phyloP scores from a whole-genome alignment of 1,140 invertebrate genomes.

The Drosophila funebris region DNA sequence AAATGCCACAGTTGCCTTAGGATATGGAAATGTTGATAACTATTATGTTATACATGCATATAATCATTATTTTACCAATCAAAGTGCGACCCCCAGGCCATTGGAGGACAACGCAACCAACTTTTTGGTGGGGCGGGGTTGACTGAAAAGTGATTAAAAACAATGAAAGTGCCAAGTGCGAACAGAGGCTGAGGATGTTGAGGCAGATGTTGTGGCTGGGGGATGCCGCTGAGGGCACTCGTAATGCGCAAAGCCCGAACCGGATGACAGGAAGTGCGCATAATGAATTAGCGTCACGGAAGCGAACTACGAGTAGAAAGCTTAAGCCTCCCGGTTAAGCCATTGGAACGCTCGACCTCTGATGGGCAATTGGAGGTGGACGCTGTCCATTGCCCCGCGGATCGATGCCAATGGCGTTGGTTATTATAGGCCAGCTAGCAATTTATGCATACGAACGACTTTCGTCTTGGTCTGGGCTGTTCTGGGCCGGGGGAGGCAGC shows the following conservation, averaged over 20 bases:
- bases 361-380: conserved; percentile 5
- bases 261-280: conserved; percentile 77
- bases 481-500: background rate
- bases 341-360: too few relatives aligned
- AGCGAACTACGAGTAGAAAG: conserved; percentile 53
- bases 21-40: conserved; percentile 32
- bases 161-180: conserved; percentile 45
- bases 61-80: conserved; percentile 66
- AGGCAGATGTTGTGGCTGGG: background rate
- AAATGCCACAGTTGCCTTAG: background rate
- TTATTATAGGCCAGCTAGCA: conserved; percentile 45
- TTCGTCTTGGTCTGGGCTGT: background rate
- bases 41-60: conserved; percentile 43
- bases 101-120: background rate
- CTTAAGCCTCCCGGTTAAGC: too few relatives aligned
- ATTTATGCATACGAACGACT: conserved; percentile 53
- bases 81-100: conserved; percentile 41
- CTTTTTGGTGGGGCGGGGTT: conserved; percentile 8
- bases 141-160: conserved; percentile 76
- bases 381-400: conserved; percentile 4
- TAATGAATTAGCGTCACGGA: conserved; percentile 74
- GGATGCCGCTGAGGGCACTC: background rate
- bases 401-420: conserved; percentile 24
- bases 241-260: conserved; percentile 35
- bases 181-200: too few relatives aligned